Conservation (phyloP, 2,113 vertebrate species). For the Paradoxurus hermaphroditus region DNA sequence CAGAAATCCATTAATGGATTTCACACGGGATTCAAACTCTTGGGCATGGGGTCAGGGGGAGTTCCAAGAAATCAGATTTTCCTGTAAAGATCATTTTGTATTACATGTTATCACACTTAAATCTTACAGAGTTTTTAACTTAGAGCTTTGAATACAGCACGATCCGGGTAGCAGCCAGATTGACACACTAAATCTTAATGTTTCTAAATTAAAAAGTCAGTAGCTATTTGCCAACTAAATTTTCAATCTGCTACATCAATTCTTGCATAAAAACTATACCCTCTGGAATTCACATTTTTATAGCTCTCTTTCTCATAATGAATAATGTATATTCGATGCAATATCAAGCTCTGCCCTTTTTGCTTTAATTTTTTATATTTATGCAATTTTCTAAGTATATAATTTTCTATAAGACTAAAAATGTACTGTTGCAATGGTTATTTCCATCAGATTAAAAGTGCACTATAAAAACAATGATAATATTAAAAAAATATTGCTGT, state of each 20-base stretch:
- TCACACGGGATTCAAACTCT: slow-evolving; percentile 1
- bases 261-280: not conserved
- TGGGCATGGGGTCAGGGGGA: not conserved
- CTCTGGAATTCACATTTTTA: slow-evolving; percentile 23
- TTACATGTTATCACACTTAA: not conserved
- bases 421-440: not conserved
- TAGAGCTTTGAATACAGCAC: not conserved
- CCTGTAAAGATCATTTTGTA: not conserved
- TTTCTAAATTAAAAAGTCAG: slow-evolving; percentile 45
- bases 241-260: not conserved
- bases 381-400: not conserved
- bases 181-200: slow-evolving; percentile 41
- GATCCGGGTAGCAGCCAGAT: not conserved
- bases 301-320: not conserved
- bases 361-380: slow-evolving; percentile 1
- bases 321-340: not conserved
- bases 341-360: not conserved
- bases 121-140: slow-evolving; percentile 38
- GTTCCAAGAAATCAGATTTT: not conserved
- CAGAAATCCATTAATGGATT: slow-evolving; percentile 30
- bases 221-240: slow-evolving; percentile 32
- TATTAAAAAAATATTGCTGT: not conserved
- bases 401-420: slow-evolving; percentile 6
- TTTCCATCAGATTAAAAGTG: not conserved
- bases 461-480: slow-evolving; percentile 18